phyloP scores from a whole-genome alignment of 2,888 invertebrate species.

The Hofmannophila pseudospretella region DNA sequence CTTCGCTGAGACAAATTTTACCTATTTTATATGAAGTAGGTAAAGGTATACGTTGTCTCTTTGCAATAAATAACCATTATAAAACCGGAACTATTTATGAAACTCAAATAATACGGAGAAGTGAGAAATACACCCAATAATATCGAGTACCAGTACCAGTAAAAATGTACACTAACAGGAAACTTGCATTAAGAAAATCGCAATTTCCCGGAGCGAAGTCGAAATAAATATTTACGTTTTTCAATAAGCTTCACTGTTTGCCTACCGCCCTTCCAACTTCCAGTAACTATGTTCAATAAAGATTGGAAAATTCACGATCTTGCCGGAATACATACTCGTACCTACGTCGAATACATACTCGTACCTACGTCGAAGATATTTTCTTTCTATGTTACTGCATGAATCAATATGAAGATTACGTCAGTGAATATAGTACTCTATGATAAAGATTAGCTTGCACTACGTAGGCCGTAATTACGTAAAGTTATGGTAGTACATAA shows the following conservation, averaged over 20 bases:
- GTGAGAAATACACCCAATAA: background rate
- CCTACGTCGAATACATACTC: background rate
- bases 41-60: no score
- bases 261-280: background rate
- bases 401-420: no score
- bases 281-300: slow-evolving; percentile 1
- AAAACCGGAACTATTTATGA: no score
- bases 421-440: no score
- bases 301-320: background rate
- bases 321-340: background rate
- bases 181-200: slow-evolving; percentile 9
- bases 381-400: no score
- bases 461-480: no score
- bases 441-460: no score
- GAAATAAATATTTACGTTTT: slow-evolving; percentile 5
- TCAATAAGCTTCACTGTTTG: slow-evolving; percentile 1
- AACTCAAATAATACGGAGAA: background rate
- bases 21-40: background rate
- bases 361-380: no score
- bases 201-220: background rate
- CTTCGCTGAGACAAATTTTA: no score
- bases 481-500: no score
- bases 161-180: slow-evolving; percentile 4
- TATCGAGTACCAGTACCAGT: background rate
- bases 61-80: no score